Percentiles rank a stretch among this genome's conserved stretches.
Evolutionary conservation across 2,113 vertebrate genomes (phyloP).

Genomic region (Amazona guildingii): DNA sequence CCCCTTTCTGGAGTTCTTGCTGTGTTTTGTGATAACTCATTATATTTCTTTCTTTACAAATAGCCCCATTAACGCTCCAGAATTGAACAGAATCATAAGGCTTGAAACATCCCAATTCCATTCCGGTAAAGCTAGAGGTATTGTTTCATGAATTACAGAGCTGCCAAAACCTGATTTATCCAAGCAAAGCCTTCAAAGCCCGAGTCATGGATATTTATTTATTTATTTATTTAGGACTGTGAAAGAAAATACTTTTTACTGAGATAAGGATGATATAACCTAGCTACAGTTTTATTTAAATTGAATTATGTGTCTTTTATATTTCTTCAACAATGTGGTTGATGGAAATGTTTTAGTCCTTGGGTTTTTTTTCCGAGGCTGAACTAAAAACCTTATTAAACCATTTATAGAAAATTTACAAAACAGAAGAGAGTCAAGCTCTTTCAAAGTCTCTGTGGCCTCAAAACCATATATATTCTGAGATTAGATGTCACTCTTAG

Average conservation of each 20-base stretch:
- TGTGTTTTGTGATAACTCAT: conserved; percentile 83
- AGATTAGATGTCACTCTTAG: conserved; percentile 83
- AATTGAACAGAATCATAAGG: conserved; percentile 76
- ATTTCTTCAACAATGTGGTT: conserved; percentile 46
- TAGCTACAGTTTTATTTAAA: conserved; percentile 71
- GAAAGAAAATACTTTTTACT: conserved; percentile 52
- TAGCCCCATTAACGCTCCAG: conserved; percentile 78
- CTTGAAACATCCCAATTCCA: conserved; percentile 70
- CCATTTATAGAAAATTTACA: conserved; percentile 80
- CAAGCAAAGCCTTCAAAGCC: conserved; percentile 60
- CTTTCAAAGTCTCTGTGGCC: conserved; percentile 73
- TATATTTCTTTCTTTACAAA: conserved; percentile 84
- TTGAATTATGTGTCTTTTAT: conserved; percentile 69
- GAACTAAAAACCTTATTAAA: conserved; percentile 79
- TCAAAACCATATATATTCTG: conserved; percentile 77
- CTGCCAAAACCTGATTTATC: conserved; percentile 67
- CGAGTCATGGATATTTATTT: conserved; percentile 23
- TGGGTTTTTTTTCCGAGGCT: conserved; percentile 33
- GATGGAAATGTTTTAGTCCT: conserved; percentile 65
- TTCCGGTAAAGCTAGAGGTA: conserved; percentile 36
- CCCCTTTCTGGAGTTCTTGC: conserved; percentile 76
- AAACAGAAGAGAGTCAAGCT: conserved; percentile 68
- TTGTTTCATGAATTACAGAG: conserved; percentile 75
- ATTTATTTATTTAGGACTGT: conserved; percentile 53
- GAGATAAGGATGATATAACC: conserved; percentile 63